Evolutionary conservation across 2,888 invertebrate species (phyloP).

Genomic region (Nomada fabriciana): DNA sequence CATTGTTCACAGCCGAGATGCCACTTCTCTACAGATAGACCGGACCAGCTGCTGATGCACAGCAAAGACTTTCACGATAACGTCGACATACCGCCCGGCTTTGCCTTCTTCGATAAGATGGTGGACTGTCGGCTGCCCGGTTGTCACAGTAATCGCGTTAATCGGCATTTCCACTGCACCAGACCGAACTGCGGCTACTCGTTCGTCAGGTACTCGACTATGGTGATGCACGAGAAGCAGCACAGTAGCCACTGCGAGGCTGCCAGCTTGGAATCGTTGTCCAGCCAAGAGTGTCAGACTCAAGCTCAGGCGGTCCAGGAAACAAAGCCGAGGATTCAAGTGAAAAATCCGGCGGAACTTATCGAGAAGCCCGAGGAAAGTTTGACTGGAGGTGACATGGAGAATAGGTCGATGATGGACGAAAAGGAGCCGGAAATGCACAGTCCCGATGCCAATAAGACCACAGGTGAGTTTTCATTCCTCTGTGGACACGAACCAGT

Average conservation of each 20-base stretch:
- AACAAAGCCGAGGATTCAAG: slow-evolving; percentile 81
- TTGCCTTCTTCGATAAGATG: slow-evolving; percentile 92
- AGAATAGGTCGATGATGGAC: slow-evolving; percentile 76
- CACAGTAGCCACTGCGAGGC: slow-evolving; percentile 81
- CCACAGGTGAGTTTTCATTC: slow-evolving; percentile 79
- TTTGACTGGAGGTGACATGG: slow-evolving; percentile 53
- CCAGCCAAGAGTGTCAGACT: slow-evolving; percentile 71
- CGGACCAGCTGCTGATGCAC: slow-evolving; percentile 92
- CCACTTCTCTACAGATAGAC: slow-evolving; percentile 92
- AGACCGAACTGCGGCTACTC: slow-evolving; percentile 89
- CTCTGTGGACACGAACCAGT: slow-evolving; percentile 51
- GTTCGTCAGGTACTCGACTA: slow-evolving; percentile 90
- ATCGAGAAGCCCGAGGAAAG: slow-evolving; percentile 80
- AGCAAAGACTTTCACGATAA: slow-evolving; percentile 94
- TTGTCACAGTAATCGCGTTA: slow-evolving; percentile 90
- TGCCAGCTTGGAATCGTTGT: slow-evolving; percentile 46
- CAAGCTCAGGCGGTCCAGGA: slow-evolving; percentile 69
- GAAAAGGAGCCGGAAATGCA: slow-evolving; percentile 78
- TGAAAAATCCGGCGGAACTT: slow-evolving; percentile 82
- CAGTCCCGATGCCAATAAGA: slow-evolving; percentile 80
- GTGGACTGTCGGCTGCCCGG: slow-evolving; percentile 89
- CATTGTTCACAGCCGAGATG: slow-evolving; percentile 94
- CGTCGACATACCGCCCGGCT: slow-evolving; percentile 92
- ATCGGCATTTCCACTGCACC: slow-evolving; percentile 91
- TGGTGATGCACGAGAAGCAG: slow-evolving; percentile 90